Percentiles rank a stretch among this genome's conserved stretches.
Conservation (phyloP, 2,113 vertebrate species). For the Gymnogyps californianus region DNA sequence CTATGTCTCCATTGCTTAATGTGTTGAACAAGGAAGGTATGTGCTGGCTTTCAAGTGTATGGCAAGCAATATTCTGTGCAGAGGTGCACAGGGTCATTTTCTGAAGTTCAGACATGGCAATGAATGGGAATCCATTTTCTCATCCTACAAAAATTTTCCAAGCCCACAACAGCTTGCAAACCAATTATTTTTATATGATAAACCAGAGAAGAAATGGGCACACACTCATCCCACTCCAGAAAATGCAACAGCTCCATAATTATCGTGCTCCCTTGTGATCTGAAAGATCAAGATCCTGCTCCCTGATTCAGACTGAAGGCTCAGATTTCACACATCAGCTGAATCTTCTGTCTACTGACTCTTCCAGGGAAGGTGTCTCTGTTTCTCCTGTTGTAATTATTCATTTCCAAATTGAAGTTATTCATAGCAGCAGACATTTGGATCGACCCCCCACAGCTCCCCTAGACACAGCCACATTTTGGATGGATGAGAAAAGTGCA, state of each 20-base stretch:
- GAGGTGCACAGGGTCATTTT: neutral
- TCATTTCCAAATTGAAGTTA: neutral
- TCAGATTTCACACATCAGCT: neutral
- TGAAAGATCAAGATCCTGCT: neutral
- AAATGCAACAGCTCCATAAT: neutral
- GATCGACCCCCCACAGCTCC: neutral
- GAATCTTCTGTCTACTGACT: neutral
- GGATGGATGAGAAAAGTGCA: neutral
- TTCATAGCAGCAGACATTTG: neutral
- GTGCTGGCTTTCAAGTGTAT: neutral
- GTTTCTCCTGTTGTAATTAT: neutral
- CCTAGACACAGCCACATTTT: neutral
- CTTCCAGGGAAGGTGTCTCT: neutral
- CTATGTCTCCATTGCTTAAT: neutral
- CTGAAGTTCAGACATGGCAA: neutral
- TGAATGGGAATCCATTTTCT: neutral
- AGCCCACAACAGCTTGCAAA: neutral
- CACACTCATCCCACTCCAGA: neutral
- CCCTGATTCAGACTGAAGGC: neutral
- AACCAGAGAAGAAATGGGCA: neutral
- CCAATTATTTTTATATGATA: neutral
- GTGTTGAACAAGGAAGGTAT: neutral
- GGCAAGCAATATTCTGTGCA: neutral
- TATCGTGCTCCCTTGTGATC: neutral
- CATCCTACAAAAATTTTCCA: neutral